Evolutionary conservation across 1,140 invertebrate genomes (phyloP), one percentile per base, ranked within the genome.

Genomic region (Drosophila malerkotliana): DNA sequence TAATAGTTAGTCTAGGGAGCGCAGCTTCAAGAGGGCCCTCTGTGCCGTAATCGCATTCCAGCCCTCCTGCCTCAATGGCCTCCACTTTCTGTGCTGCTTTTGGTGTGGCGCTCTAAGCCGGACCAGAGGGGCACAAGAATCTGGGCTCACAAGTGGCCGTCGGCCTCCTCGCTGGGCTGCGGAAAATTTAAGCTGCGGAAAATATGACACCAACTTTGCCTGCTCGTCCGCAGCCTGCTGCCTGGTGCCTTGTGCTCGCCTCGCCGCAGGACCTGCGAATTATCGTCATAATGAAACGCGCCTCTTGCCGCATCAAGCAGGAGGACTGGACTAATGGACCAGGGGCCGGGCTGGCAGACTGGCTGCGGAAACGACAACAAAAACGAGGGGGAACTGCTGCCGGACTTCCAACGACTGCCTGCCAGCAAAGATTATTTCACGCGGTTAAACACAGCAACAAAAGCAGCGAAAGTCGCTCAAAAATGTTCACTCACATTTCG

Each of bases 361-460:
- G 14, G 30, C 5, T 37, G 30, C 52, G 54, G 56, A 47, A 72
- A 47, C 30, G 52, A 64, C 49, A 66, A 63, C 41, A 51, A 47
- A 44, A 52, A 66, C 21, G 3, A 10, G 37, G 24, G 14, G 44
- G 18, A 47, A 37, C 34, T 37, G 6, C 30, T 10, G 26, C 34
- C 34, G 68, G 54, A 54, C 51, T 41, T 56, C 12, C 32, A 49
- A 41, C 44, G 80, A 69, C 66, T 80, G 82, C 82, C 67, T 85
- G 77, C 77, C 83, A 88, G 79, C 83, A 63, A 82, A 88, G 83
- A 88, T 88, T 88, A 88, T 88, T 88, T 88, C 83, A 83, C 79
- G 83, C 84, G 83, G 83, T 88, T 88, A 88, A 83, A 67, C 83
- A 88, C 84, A 83, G 68, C 62, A 67, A 61, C 78, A 78, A 14